Evolutionary conservation across 2,888 invertebrate species (phyloP).

Genomic region (Peribatodes rhomboidaria): DNA sequence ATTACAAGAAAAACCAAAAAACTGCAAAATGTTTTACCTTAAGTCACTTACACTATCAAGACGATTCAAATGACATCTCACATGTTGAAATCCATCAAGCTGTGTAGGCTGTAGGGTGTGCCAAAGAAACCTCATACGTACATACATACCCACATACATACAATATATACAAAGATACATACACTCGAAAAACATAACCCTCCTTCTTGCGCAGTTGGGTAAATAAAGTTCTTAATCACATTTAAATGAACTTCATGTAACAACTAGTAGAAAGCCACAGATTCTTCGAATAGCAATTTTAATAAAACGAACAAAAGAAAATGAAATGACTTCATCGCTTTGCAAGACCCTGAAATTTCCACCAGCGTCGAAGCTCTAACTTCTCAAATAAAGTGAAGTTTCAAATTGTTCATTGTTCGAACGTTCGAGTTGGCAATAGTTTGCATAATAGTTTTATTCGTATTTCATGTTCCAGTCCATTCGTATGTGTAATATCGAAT

Average conservation of each 20-base stretch:
- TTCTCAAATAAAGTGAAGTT: slow-evolving; percentile 66
- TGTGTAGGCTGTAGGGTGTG: too few species aligned
- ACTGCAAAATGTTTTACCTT: too few species aligned
- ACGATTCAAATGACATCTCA: too few species aligned
- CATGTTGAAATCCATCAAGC: too few species aligned
- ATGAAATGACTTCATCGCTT: slow-evolving; percentile 47
- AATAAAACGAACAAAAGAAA: slow-evolving; percentile 48
- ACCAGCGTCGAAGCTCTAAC: slow-evolving; percentile 54
- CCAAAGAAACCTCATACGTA: too few species aligned
- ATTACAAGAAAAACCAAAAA: too few species aligned
- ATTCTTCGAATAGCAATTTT: slow-evolving; percentile 35
- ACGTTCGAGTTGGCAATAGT: slow-evolving; percentile 70
- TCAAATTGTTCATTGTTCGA: slow-evolving; percentile 66
- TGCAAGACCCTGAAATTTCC: slow-evolving; percentile 57
- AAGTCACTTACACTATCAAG: too few species aligned
- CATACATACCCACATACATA: too few species aligned
- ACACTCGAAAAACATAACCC: too few species aligned
- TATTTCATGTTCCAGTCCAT: slow-evolving; percentile 67
- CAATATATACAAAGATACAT: too few species aligned
- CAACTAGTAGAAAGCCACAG: slow-evolving; percentile 11
- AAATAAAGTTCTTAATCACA: not conserved
- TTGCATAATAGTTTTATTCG: slow-evolving; percentile 80
- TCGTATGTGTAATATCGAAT: slow-evolving; percentile 65
- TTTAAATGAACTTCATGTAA: not conserved
- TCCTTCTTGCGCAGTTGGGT: too few species aligned